Evolutionary conservation across 2,888 invertebrate genomes (phyloP), one percentile per base, ranked within the genome.

Genomic region (Apodemia duryi): DNA sequence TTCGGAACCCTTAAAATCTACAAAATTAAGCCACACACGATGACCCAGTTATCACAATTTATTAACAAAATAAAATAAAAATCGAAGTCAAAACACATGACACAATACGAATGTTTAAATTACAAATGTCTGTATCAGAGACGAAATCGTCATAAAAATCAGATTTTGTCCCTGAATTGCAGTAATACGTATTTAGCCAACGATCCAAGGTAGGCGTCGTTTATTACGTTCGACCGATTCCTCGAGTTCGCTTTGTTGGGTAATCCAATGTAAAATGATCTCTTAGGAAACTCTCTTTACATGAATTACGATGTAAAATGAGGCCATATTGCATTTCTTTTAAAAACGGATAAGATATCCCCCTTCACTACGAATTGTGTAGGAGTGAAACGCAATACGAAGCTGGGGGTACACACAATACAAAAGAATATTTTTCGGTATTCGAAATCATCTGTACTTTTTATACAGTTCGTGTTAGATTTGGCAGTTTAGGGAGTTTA

Each of bases 161-260:
- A 35, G 60, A 60, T 60, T 60, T 60, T 35, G 60, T 51, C 51
- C 21, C 51, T 35, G 60, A 60, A 60, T 60, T 35, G 60, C 32
- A 35, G 60, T 60, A 60, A 35, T 60, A 35, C 60, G 60, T 60
- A 60, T 60, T 60, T 60, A 60, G 60, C 70, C 68, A 67, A 69
- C 65, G 64, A 68, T 69, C 32, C 32, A 64, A 67, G 66, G 83
- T 80, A 78, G 83, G 82, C 77, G 82, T 70, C 68, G 70, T 75
- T 77, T 77, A 79, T 75, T 73, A 69, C 63, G 65, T 10, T 57
- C 63, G 63, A 64, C 60, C 63, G 62, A 62, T 66, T 67, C 63
- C 65, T 63, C 60, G 57, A 63, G 62, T 66, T 60, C 63, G 64
- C 64, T 61, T 68, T 68, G 64, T 66, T 63, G n/a, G 65, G 64